Conservation (phyloP, 2,113 vertebrate genomes). For the Heloderma charlesbogerti region DNA sequence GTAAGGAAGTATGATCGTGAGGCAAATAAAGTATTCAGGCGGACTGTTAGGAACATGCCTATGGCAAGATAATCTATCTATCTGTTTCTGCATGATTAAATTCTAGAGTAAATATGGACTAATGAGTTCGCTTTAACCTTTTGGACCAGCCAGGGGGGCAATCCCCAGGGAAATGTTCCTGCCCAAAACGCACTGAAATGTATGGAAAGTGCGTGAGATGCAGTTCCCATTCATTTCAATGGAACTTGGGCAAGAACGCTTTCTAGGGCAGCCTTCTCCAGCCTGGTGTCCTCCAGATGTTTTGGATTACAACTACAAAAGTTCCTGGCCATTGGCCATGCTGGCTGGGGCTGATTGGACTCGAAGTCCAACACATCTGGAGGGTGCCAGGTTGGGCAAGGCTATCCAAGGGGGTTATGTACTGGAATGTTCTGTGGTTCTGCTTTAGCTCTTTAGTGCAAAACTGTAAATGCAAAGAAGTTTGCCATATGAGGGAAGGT, state of each 20-base stretch:
- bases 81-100: slow-evolving; percentile 35
- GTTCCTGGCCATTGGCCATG: no score
- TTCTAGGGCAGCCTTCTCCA: background rate
- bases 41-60: background rate
- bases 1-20: slow-evolving; percentile 4
- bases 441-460: background rate
- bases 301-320: background rate
- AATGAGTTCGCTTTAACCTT: slow-evolving; percentile 50
- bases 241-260: no score
- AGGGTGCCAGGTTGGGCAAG: no score
- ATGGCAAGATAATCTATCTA: slow-evolving; percentile 39
- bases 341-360: no score
- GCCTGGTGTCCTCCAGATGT: background rate
- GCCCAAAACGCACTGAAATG: background rate
- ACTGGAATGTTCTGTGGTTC: background rate
- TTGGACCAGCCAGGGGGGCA: slow-evolving; percentile 40
- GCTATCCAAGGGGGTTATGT: background rate
- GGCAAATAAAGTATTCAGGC: slow-evolving; percentile 32
- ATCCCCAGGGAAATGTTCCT: background rate
- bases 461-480: background rate
- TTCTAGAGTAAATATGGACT: slow-evolving; percentile 35
- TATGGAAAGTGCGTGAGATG: background rate
- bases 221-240: background rate
- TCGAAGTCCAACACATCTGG: no score
- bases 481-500: background rate